Evolutionary conservation across 92 coral and sea anemone species (phyloP).

Genomic region (Montipora capitata): DNA sequence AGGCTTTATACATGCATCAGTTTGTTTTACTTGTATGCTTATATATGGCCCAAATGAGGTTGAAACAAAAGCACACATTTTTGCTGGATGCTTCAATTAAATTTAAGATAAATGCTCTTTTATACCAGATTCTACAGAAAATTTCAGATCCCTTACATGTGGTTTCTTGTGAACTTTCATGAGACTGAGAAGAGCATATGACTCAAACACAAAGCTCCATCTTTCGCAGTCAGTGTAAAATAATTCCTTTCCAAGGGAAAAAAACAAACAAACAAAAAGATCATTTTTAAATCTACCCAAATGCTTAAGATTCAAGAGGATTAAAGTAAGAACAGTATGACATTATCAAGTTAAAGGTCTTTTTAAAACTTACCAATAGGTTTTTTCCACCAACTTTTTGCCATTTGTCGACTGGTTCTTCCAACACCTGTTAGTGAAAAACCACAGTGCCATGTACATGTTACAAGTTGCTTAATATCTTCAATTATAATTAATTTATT

Average conservation of each 20-base stretch:
- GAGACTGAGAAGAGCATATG: constrained; percentile 93
- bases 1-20: too few species aligned
- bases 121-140: neutral
- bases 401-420: constrained; percentile 97
- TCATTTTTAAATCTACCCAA: neutral
- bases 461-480: too few species aligned
- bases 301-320: neutral
- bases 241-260: constrained; percentile 72
- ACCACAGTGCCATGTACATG: neutral
- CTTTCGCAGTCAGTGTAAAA: constrained; percentile 92
- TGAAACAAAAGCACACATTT: too few species aligned
- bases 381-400: constrained; percentile 93
- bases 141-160: constrained; percentile 69
- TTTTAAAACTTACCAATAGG: constrained; percentile 80
- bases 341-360: neutral
- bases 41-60: too few species aligned
- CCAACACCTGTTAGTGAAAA: constrained; percentile 73
- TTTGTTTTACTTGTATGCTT: too few species aligned
- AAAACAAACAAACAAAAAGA: neutral
- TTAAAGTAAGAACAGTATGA: neutral
- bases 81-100: too few species aligned
- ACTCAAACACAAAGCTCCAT: constrained; percentile 96
- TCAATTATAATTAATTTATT: too few species aligned
- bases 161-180: constrained; percentile 95
- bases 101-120: too few species aligned